Percentiles rank a stretch among this genome's conserved stretches.
Conservation (phyloP, 1,140 invertebrate genomes). For the Drosophila leontia region DNA sequence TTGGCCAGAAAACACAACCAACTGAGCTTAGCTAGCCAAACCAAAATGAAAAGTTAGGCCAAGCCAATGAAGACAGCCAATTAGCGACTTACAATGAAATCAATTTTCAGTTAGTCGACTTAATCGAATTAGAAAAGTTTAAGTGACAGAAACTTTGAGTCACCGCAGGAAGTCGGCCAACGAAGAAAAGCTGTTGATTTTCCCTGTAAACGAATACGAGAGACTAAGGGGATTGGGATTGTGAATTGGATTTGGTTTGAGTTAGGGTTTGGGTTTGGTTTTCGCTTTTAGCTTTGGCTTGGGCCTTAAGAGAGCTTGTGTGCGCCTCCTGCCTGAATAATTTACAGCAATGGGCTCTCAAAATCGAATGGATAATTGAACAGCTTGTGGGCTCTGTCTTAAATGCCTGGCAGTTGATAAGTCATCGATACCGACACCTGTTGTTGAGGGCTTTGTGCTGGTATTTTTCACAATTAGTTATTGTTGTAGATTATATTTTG, state of each 20-base stretch:
- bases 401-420: constrained; percentile 25
- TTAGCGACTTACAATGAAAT: constrained; percentile 75
- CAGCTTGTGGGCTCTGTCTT: constrained; percentile 19
- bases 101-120: constrained; percentile 73
- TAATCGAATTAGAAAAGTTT: constrained; percentile 77
- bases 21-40: not conserved
- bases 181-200: constrained; percentile 41
- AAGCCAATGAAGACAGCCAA: constrained; percentile 52
- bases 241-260: constrained; percentile 2
- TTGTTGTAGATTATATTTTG: not conserved
- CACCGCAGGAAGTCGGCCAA: constrained; percentile 34
- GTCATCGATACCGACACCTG: constrained; percentile 39
- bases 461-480: not conserved
- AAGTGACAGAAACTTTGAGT: constrained; percentile 66
- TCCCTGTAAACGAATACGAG: constrained; percentile 8
- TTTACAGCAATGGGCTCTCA: constrained; percentile 11
- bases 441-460: constrained; percentile 5
- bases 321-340: constrained; percentile 29
- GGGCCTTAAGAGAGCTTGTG: not conserved
- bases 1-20: not conserved
- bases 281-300: not conserved
- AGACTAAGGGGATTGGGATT: not conserved
- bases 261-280: not conserved
- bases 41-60: constrained; percentile 47
- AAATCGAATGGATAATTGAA: constrained; percentile 38